Base-by-base conservation (phyloP, 2,113 vertebrate species). In the Cromileptes altivelis region DNA sequence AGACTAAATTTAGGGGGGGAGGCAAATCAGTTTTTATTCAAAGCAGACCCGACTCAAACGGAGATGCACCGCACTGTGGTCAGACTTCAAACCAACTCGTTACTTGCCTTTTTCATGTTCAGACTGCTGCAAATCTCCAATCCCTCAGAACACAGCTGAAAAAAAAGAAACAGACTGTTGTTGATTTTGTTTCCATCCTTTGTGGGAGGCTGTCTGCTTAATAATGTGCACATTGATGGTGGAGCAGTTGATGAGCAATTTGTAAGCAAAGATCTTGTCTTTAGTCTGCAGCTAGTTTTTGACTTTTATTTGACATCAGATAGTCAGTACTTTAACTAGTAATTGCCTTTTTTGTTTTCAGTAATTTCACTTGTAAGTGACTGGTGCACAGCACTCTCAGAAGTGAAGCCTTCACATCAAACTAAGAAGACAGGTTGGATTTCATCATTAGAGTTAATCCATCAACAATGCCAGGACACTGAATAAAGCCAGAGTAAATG, bases 1-100 rank as follows among this genome's bases (percentile, higher is more conserved):
- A 93, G 92, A 85, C 93, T 93, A 93, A 93, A 94, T 94, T 94
- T 92, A 82, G 88, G 75, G 72, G 84, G 86, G 78, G 89, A 60
- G 88, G 89, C 78, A 92, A 94, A 95, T 95, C 94, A 93, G 92
- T 92, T 94, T 96, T 96, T 95, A 96, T 96, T 95, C 81, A 79
- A 95, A 96, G 94, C 95, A 96, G 96, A 95, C 94, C 90, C 89
- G 89, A 91, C 90, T 95, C 87, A 91, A 94, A 94, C 81, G 60
- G 89, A 91, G 94, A 96, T 95, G 93, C 93, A 95, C 95, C 95
- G 47, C 94, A 94, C 82, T 96, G 95, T 91, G 96, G 95, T 95
- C 87, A 82, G 90, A 93, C 93, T 95, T 94, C 91, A 94, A 92
- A 94, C 93, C 89, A 80, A 93, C 93, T 94, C 86, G 90, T 94